Base-by-base conservation (phyloP, 1,140 invertebrate genomes). In the Cyclargus thomasi region DNA sequence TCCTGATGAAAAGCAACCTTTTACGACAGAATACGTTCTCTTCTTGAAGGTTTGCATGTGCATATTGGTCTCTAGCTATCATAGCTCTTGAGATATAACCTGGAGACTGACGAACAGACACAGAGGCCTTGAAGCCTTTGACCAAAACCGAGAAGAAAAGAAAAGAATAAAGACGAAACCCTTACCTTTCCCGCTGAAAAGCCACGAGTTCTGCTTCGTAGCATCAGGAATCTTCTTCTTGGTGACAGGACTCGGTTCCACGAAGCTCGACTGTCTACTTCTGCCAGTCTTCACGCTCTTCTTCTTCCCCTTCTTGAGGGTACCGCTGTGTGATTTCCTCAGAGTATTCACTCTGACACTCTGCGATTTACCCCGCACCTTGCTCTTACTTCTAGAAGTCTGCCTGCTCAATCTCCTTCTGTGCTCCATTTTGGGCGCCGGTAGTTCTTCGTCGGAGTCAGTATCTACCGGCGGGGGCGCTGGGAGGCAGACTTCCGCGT, bases 371-470 rank as follows among this genome's bases (percentile, higher is more conserved):
- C 88, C 86, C 67, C 88, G 69, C 5, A 81, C 85, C 74, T 90
- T 90, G 59, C 88, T 90, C 67, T 88, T 90, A 74, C 85, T 86
- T 73, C 88, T 86, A 36, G 88, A 90, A 22, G 88, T 86, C 59
- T 88, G 86, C 65, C 88, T 74, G 69, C 88, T 90, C 6, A 90
- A 74, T 66, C 86, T 81, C 63, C 88, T 79, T 66, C 86, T 81
- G 47, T 88, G 86, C 67, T 90, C 85, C n/a, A 81, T 47, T 70
- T 83, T 86, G 5, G 80, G 79, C 10, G 78, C 76, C 14, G 88
- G 87, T 22, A 81, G 71, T 59, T 86, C 86, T 62, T 90, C 89
- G 17, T 91, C 90, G 0, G 86, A 82, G 66, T 90, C 87, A 0
- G 84, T 83, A 17, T 88, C 87, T n/a, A 81, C 79, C 0, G 81